Base-by-base conservation (phyloP, 2,113 vertebrate species). In the Gorsachius goisagi region DNA sequence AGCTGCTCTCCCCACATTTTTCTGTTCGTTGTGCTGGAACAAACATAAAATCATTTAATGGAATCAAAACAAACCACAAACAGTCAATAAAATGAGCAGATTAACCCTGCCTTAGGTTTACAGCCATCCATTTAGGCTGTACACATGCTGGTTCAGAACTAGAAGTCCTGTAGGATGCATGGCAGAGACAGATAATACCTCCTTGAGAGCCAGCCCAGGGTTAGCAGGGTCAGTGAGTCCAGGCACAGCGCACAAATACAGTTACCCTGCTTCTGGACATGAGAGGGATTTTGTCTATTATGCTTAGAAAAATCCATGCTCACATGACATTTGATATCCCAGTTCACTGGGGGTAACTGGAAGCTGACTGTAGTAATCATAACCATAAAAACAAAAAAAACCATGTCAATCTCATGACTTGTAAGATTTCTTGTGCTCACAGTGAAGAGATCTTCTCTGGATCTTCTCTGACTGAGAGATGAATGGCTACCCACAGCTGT, bases 1-100 rank as follows among this genome's bases (percentile, higher is more conserved):
- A 98, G 98, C 89, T 98, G 98, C 58, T 98, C 98, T 28, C 98
- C 98, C 98, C 98, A 98, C 97, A 97, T 97, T 97, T 98, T 98
- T 90, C 96, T 98, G 91, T 98, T 98, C 7, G 98, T 98, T 96
- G 98, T 98, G 78, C 98, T 98, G 95, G 67, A 97, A 97, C 45
- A 87, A 97, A 76, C 76, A 94, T 4, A 96, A 94, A 92, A 94
- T 91, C 89, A 77, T 89, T 97, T 91, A 95, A 94, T 97, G 87
- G 91, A 95, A 85, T 63, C 50, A 69, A 86, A 85, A 72, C 50
- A 95, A 93, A 67, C 49, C 67, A 71, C 50, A 50, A 22, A 27
- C 17, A 69, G 44, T 91, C 89, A 85, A 93, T 91, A 91, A 89
- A 95, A 91, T 10, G 10, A 95, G 64, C 33, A 81, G 53, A 94